phyloP scores from a whole-genome alignment of 2,888 invertebrate species.

The Napeogenes sylphis region DNA sequence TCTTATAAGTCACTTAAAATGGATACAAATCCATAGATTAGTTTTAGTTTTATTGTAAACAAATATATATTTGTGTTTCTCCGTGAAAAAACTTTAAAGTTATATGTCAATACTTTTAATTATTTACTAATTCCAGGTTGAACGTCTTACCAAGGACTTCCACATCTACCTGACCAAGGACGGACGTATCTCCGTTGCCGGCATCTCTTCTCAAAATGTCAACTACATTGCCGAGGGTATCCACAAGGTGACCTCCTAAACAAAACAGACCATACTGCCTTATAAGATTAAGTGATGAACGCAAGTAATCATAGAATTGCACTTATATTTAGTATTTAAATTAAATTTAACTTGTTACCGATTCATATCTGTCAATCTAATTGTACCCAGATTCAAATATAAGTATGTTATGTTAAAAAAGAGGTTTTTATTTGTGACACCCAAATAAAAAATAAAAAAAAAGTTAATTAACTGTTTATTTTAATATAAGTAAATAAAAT shows the following conservation, averaged over 20 bases:
- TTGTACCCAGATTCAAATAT: conserved; percentile 35
- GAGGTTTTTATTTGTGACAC: conserved; percentile 32
- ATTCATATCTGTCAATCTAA: conserved; percentile 15
- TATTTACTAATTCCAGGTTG: conserved; percentile 80
- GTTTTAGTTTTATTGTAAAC: background rate
- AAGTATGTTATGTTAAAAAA: conserved; percentile 34
- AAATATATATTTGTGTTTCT: no score
- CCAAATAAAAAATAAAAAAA: conserved; percentile 34
- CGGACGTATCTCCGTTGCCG: conserved; percentile 98
- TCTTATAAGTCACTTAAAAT: no score
- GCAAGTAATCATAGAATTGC: conserved; percentile 3
- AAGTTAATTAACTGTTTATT: conserved; percentile 65
- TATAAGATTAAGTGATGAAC: conserved; percentile 22
- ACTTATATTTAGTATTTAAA: conserved; percentile 27
- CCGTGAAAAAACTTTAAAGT: no score
- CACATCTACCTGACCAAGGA: conserved; percentile 97
- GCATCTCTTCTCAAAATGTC: conserved; percentile 96
- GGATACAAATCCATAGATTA: no score
- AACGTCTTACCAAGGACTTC: conserved; percentile 90
- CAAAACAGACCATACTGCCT: conserved; percentile 25
- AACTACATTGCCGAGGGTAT: conserved; percentile 95
- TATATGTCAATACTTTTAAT: background rate
- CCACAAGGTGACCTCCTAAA: conserved; percentile 91
- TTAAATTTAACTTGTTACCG: conserved; percentile 55
- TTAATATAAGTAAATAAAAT: conserved; percentile 78